Evolutionary conservation across 1,140 invertebrate genomes (phyloP).

Genomic region (Drosophila arizonae): DNA sequence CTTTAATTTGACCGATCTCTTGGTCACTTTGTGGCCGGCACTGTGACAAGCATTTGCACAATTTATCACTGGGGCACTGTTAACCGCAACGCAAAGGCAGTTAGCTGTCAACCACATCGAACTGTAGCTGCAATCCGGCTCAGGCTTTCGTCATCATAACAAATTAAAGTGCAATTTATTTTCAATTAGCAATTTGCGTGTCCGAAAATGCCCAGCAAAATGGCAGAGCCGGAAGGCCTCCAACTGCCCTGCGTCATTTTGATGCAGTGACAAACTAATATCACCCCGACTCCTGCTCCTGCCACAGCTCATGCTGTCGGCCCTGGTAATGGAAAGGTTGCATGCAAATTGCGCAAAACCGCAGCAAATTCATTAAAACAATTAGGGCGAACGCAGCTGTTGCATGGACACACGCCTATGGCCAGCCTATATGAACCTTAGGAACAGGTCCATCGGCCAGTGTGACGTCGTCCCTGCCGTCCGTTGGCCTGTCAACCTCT

Average conservation of each 20-base stretch:
- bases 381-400: conserved; percentile 65
- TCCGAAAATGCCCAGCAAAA: conserved; percentile 49
- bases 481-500: conserved; percentile 25
- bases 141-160: conserved; percentile 51
- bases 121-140: neutral
- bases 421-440: conserved; percentile 16
- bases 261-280: conserved; percentile 56
- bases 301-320: conserved; percentile 31
- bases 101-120: neutral
- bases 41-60: conserved; percentile 69
- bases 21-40: conserved; percentile 64
- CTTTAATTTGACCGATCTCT: conserved; percentile 60
- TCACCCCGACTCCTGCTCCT: conserved; percentile 5
- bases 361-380: conserved; percentile 81
- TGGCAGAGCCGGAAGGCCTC: conserved; percentile 40
- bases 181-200: conserved; percentile 80
- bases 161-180: conserved; percentile 81
- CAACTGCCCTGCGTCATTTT: conserved; percentile 42
- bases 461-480: neutral
- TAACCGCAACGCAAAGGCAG: conserved; percentile 6
- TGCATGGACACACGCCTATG: conserved; percentile 55
- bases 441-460: conserved; percentile 20
- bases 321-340: conserved; percentile 65
- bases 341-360: conserved; percentile 76
- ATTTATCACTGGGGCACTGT: conserved; percentile 58